Evolutionary conservation across 2,797 vertebrate species (phyloP), one percentile per base, ranked within the genome.

Genomic region (Hypotaenidia philippensis): DNA sequence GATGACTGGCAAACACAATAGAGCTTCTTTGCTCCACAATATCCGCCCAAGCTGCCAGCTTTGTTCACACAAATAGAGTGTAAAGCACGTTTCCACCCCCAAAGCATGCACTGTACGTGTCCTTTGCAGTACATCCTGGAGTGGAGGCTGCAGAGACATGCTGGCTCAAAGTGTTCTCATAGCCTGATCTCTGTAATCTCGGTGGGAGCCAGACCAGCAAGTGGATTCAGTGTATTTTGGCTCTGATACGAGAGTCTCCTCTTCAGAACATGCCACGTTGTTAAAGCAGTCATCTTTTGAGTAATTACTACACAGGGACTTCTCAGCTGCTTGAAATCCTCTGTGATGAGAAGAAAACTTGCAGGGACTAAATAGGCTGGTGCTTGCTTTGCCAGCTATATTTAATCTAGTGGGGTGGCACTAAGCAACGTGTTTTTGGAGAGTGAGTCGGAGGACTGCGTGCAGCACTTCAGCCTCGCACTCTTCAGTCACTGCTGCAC

Each of bases 61-160:
- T 96, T 96, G 96, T 97, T 97, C 97, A 90, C 96, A 90, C 95
- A 97, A 96, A 97, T 69, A 95, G 94, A 97, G 94, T 59, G 90
- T 86, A 88, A 65, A 94, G 97, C 97, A 96, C 90, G 96, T 97
- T 97, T 94, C 95, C 96, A 95, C 84, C 87, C 96, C 89, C 93
- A 84, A 90, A 97, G 93, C 96, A 96, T 96, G 96, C 96, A 97
- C 87, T 95, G 97, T 96, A 96, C 95, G 96, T 95, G 91, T 97
- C 83, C 81, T 66, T 76, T 83, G 84, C 89, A 91, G 95, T 89
- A 95, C 96, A 97, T 97, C 95, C 95, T 96, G 90, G 93, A 95
- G 94, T 93, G 97, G 95, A 96, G 96, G 90, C 97, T 89, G 91
- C 95, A 95, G 96, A 96, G 94, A 90, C 95, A 84, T 11, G 90